Conservation (phyloP, 2,113 vertebrate genomes). For the Chaetura pelagica region DNA sequence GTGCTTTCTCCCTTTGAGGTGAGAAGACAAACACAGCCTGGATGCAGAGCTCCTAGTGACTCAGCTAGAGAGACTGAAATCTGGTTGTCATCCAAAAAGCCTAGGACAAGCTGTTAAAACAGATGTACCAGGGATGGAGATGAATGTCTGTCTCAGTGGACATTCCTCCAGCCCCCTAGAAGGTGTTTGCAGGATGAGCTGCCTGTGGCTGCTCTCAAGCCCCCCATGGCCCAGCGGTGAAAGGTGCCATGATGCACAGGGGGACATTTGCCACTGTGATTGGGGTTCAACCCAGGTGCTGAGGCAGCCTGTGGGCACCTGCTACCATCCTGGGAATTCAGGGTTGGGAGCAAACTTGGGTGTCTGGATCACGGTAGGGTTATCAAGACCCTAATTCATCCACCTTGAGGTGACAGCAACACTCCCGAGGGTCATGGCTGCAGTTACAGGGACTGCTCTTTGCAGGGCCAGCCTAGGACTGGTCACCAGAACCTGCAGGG, state of each 20-base stretch:
- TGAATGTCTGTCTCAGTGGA: neutral
- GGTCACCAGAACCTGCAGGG: neutral
- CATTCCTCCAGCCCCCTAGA: neutral
- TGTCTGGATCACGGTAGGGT: neutral
- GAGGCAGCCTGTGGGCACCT: neutral
- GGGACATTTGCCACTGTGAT: fast-evolving
- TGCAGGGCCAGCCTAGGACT: neutral
- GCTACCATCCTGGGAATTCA: neutral
- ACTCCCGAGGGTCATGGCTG: neutral
- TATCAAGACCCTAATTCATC: neutral
- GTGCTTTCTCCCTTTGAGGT: neutral
- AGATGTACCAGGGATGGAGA: neutral
- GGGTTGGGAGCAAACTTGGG: neutral
- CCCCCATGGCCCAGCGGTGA: neutral
- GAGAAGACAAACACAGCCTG: neutral
- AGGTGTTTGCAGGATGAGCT: neutral
- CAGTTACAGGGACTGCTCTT: neutral
- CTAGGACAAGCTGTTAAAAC: slow-evolving; percentile 30
- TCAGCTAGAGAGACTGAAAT: neutral
- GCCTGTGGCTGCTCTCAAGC: neutral
- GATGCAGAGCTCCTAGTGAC: slow-evolving; percentile 1
- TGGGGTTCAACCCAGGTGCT: neutral
- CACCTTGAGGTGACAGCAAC: neutral
- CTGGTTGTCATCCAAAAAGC: slow-evolving; percentile 44
- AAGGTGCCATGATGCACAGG: neutral